Evolutionary conservation across 2,113 vertebrate species (phyloP).

Genomic region (Ciconia boyciana): DNA sequence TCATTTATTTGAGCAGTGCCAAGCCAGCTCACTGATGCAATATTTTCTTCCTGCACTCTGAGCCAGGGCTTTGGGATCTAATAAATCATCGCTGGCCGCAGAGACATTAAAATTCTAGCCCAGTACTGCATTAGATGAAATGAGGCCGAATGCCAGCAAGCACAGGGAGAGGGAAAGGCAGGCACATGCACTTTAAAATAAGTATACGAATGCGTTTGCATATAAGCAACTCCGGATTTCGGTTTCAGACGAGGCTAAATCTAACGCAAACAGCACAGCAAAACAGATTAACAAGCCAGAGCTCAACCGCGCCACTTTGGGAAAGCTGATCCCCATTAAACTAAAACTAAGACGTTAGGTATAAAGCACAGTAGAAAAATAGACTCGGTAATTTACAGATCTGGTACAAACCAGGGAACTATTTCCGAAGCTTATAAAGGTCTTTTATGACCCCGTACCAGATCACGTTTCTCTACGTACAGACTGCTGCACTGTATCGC

Average conservation of each 20-base stretch:
- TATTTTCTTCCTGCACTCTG: slow-evolving; percentile 59
- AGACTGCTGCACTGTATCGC: neutral
- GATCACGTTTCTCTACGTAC: neutral
- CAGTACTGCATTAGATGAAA: slow-evolving; percentile 55
- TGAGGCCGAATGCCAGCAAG: slow-evolving; percentile 36
- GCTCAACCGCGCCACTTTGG: neutral
- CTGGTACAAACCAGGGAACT: neutral
- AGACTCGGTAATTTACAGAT: neutral
- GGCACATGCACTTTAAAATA: neutral
- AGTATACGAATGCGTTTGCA: neutral
- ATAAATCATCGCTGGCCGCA: slow-evolving; percentile 68
- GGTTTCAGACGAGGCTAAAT: neutral
- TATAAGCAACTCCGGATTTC: neutral
- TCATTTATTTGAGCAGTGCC: slow-evolving; percentile 53
- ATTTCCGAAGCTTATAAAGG: neutral
- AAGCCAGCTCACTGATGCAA: slow-evolving; percentile 51
- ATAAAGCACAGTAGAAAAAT: neutral
- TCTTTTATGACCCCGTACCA: neutral
- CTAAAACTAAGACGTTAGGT: neutral
- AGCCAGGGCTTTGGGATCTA: slow-evolving; percentile 51
- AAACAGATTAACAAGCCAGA: neutral
- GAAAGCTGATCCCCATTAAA: neutral
- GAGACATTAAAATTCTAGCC: slow-evolving; percentile 68
- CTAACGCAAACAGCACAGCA: neutral
- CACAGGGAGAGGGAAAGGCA: neutral